Percentiles rank a stretch among this genome's conserved stretches.
Conservation (phyloP, 2,113 vertebrate genomes). For the Sialia sialis region DNA sequence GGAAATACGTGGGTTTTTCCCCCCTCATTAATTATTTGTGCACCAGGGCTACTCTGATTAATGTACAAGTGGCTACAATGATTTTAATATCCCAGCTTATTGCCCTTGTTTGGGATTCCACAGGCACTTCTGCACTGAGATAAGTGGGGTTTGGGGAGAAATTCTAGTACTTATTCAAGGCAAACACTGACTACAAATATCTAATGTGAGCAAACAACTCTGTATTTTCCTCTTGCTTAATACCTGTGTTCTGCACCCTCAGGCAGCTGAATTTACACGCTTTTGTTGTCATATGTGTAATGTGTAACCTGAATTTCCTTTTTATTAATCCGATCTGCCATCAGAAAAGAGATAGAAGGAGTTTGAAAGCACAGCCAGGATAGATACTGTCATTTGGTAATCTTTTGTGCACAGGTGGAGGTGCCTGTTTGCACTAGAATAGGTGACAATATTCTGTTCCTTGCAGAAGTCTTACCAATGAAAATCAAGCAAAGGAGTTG, state of each 20-base stretch:
- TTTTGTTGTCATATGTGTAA: not conserved
- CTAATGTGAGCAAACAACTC: not conserved
- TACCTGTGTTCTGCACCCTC: not conserved
- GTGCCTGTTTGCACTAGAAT: not conserved
- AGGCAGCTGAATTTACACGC: not conserved
- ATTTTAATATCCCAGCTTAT: not conserved
- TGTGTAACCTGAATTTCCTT: not conserved
- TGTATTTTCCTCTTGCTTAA: not conserved
- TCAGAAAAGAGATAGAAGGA: not conserved
- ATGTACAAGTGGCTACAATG: not conserved
- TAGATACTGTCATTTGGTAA: not conserved
- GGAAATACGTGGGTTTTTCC: fast-evolving
- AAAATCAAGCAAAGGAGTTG: conserved; percentile 22
- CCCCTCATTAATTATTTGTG: not conserved
- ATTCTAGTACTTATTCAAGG: not conserved
- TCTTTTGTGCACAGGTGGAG: not conserved
- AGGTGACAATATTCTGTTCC: conserved; percentile 10
- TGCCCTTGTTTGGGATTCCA: not conserved
- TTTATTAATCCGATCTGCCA: conserved; percentile 5
- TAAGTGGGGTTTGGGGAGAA: not conserved
- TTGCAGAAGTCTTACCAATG: not conserved
- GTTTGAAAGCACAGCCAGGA: not conserved
- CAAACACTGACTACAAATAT: not conserved
- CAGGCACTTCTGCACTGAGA: not conserved
- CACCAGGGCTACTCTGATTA: not conserved